Evolutionary conservation across 2,888 invertebrate species (phyloP).

Genomic region (Strigamia maritima): DNA sequence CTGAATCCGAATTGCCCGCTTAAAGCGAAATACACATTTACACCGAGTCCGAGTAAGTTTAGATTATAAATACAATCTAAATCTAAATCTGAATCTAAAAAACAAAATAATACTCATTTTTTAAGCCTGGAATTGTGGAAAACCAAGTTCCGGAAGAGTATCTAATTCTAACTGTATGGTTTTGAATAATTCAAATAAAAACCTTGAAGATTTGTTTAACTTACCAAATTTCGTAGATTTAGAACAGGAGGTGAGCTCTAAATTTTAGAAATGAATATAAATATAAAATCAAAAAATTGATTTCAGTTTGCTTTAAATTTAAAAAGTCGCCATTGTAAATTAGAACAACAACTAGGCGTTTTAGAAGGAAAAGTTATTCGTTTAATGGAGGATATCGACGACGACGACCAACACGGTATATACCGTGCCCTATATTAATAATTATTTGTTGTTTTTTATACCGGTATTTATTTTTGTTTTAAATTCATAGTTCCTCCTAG

Average conservation of each 20-base stretch:
- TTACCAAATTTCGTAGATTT: not conserved
- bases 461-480: not conserved
- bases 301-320: conserved; percentile 1
- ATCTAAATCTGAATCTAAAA: too few species aligned
- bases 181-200: not conserved
- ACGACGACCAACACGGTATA: not conserved
- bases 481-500: not conserved
- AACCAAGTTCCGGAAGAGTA: not conserved
- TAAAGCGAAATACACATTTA: not conserved
- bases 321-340: not conserved
- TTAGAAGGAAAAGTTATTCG: not conserved
- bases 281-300: too few species aligned
- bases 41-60: not conserved
- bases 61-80: not conserved
- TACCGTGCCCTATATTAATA: too few species aligned
- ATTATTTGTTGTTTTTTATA: not conserved
- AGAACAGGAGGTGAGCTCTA: not conserved
- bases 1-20: not conserved
- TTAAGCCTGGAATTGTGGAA: not conserved
- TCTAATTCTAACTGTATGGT: not conserved
- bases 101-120: not conserved
- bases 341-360: conserved; percentile 7
- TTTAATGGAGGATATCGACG: not conserved
- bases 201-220: not conserved
- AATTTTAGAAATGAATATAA: not conserved